Conservation (phyloP, 2,797 vertebrate species). For the Phrynocephalus guinanensis region DNA sequence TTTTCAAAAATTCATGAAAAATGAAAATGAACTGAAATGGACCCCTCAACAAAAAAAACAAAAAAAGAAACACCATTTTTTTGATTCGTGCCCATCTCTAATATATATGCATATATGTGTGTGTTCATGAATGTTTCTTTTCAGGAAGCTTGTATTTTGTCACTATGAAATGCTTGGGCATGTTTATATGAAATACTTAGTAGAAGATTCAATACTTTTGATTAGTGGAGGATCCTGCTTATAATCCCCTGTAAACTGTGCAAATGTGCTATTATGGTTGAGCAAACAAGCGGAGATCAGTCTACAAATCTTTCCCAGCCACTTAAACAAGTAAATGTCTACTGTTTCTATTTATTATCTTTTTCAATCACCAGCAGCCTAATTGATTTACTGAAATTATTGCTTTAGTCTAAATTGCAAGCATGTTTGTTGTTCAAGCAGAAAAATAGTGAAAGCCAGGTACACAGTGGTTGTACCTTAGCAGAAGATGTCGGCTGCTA, state of each 20-base stretch:
- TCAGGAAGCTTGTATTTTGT: conserved; percentile 19
- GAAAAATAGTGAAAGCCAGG: conserved; percentile 4
- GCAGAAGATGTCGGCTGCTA: conserved; percentile 16
- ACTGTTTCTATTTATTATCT: background rate
- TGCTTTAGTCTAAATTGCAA: background rate
- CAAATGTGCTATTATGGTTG: conserved; percentile 24
- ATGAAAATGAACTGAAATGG: no score
- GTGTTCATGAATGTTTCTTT: background rate
- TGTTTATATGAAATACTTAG: conserved; percentile 6
- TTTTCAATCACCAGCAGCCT: background rate
- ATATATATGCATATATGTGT: background rate
- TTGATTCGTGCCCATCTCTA: no score
- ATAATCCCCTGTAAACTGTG: conserved; percentile 33
- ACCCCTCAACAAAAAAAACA: no score
- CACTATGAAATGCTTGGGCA: conserved; percentile 9
- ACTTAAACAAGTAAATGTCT: background rate
- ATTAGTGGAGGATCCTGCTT: conserved; percentile 27
- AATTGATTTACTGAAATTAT: background rate
- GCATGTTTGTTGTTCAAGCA: conserved; percentile 1
- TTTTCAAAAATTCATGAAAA: no score
- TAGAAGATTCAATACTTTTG: background rate
- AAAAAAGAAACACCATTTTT: no score
- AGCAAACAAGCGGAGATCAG: conserved; percentile 11
- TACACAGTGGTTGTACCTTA: background rate
- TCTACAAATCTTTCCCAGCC: background rate